Evolutionary conservation across 1,140 invertebrate genomes (phyloP).

Genomic region (Pseudomyrmex dendroicus): DNA sequence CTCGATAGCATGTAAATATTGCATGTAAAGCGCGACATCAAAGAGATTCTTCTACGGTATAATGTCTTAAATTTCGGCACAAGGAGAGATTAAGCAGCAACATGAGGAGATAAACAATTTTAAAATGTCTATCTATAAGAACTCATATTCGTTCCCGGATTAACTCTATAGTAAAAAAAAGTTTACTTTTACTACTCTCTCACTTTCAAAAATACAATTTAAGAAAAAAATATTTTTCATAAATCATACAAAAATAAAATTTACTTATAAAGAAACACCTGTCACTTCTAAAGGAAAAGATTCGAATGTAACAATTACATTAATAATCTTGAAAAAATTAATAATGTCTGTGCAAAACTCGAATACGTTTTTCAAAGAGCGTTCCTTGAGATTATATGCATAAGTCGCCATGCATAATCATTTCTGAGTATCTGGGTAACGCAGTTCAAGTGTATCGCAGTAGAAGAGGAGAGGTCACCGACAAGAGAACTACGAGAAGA

Average conservation of each 20-base stretch:
- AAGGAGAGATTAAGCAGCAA: conserved; percentile 68
- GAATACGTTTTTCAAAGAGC: not conserved
- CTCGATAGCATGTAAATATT: conserved; percentile 75
- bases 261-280: no score
- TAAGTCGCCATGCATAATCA: conserved; percentile 20
- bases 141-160: conserved; percentile 14
- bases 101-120: conserved; percentile 56
- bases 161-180: not conserved
- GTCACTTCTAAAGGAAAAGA: not conserved
- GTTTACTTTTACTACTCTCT: not conserved
- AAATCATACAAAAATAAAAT: no score
- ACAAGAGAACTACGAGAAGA: not conserved
- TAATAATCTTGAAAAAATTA: not conserved
- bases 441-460: conserved; percentile 30
- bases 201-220: not conserved
- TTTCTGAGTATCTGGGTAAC: conserved; percentile 21
- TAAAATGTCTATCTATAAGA: conserved; percentile 48
- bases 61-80: conserved; percentile 70
- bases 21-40: conserved; percentile 72
- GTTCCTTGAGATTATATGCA: not conserved
- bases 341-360: not conserved
- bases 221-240: not conserved
- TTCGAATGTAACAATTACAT: not conserved
- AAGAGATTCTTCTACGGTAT: conserved; percentile 70
- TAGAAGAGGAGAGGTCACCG: conserved; percentile 12